Evolutionary conservation across 2,113 vertebrate genomes (phyloP), one percentile per base, ranked within the genome.

Genomic region (Alces alces): DNA sequence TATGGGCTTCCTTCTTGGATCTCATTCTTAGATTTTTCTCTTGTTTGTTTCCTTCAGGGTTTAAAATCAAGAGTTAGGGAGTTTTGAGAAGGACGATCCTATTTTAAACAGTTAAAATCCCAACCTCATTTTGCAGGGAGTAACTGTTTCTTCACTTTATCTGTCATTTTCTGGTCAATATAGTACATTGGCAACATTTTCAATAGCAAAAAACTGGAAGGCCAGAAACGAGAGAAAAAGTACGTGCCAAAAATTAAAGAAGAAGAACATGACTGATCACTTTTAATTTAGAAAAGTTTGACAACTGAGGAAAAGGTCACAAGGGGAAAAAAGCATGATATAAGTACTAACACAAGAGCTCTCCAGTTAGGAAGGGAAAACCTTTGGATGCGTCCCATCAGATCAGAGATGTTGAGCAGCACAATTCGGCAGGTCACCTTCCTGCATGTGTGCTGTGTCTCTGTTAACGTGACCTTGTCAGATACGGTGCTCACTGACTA

Each of bases 101-200:
- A 36, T 50, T 79, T 58, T 93, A 66, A 87, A 97, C 61, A 52
- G 89, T 84, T 93, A 70, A 97, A 94, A 92, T 8, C 23, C 47
- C 55, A 84, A 8, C 58, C 50, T 84, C 50, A 12, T 79, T 95
- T 50, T 82, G 79, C 2, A 19, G 83, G 39, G 30, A 88, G 30
- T 61, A 95, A 93, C 2, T 47, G 36, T 58, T 85, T 39, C 21
- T 94, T 93, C 83, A 39, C 2, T 0, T 79, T 55, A 76, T 28
- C 82, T 61, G 6, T 93, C 83, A 86, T 95, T 96, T 80, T 82
- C 88, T 19, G 78, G 64, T 90, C n/a, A 79, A 54, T 85, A 80
- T 1, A 52, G 64, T 54, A 43, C 4, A 30, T 11, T 61, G 79
- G 52, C 10, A 90, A 16, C 25, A 84, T 92, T 87, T 95, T 79